Conservation (phyloP, 1,140 invertebrate genomes). For the Eufriesea mexicana region DNA sequence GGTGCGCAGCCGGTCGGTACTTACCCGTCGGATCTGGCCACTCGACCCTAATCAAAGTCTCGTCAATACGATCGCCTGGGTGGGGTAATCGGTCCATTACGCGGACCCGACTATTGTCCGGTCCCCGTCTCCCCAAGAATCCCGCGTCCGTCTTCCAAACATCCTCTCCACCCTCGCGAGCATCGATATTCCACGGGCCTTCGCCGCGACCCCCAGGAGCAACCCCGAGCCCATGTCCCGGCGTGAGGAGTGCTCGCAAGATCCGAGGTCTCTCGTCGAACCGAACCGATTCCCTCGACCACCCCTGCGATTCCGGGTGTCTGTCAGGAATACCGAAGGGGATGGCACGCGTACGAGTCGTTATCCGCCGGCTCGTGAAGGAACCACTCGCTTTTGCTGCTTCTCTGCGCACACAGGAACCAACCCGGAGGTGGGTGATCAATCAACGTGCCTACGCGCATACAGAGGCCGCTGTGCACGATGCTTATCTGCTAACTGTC, state of each 20-base stretch:
- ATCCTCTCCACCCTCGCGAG: constrained; percentile 58
- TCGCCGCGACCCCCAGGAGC: background rate
- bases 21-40: constrained; percentile 80
- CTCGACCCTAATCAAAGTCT: constrained; percentile 83
- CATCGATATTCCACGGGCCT: constrained; percentile 38
- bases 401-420: constrained; percentile 36
- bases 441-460: constrained; percentile 64
- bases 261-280: too few species aligned
- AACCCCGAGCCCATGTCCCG: too few species aligned
- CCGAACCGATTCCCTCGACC: background rate
- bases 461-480: background rate
- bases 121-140: constrained; percentile 67
- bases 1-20: constrained; percentile 70
- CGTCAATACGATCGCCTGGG: constrained; percentile 80
- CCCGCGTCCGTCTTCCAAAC: constrained; percentile 72
- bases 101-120: constrained; percentile 77
- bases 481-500: background rate
- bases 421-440: constrained; percentile 70
- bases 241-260: too few species aligned
- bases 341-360: constrained; percentile 73
- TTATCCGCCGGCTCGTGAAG: constrained; percentile 67
- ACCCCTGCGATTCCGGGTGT: constrained; percentile 12
- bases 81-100: constrained; percentile 83
- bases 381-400: constrained; percentile 46
- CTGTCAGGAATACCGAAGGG: constrained; percentile 60